These are phyloP conservation scores for Caenorhabditis uteleia DNA, from an alignment of 2,888 invertebrate species.

Conservation along the genomic window DNA sequence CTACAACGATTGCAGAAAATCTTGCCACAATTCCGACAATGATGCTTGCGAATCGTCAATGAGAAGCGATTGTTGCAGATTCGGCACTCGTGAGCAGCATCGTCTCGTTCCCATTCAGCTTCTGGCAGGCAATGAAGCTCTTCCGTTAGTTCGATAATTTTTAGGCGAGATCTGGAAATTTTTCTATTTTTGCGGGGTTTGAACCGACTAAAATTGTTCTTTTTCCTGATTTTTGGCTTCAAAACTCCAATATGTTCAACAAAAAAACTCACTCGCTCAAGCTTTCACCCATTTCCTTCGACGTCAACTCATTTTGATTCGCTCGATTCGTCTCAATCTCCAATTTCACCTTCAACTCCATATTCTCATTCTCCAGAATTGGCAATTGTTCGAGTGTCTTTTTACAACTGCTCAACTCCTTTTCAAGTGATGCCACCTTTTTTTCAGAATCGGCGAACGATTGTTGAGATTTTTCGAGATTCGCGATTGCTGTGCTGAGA, in stretches of 20 bases:
- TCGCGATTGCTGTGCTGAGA: conserved; percentile 22
- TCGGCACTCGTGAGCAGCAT: conserved; percentile 42
- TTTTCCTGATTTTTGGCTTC: neutral
- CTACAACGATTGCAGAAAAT: conserved; percentile 56
- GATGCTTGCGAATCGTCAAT: conserved; percentile 54
- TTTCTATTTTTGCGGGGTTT: too few species aligned
- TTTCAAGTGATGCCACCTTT: conserved; percentile 1
- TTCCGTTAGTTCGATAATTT: conserved; percentile 55
- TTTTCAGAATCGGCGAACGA: conserved; percentile 11
- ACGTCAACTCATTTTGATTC: conserved; percentile 46
- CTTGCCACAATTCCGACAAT: conserved; percentile 60
- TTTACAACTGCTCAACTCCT: neutral
- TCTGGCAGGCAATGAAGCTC: conserved; percentile 52
- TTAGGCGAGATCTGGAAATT: conserved; percentile 52
- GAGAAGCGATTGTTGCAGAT: conserved; percentile 46
- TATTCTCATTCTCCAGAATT: conserved; percentile 18
- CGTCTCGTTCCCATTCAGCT: conserved; percentile 55
- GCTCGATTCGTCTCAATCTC: conserved; percentile 21
- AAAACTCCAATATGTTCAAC: neutral
- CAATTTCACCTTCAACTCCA: conserved; percentile 18
- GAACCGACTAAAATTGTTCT: neutral
- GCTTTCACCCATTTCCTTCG: conserved; percentile 57
- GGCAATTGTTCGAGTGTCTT: conserved; percentile 4
- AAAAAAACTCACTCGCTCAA: conserved; percentile 36
- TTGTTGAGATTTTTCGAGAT: conserved; percentile 47